Conservation (phyloP, 2,113 vertebrate species). For the Puntigrus tetrazona region DNA sequence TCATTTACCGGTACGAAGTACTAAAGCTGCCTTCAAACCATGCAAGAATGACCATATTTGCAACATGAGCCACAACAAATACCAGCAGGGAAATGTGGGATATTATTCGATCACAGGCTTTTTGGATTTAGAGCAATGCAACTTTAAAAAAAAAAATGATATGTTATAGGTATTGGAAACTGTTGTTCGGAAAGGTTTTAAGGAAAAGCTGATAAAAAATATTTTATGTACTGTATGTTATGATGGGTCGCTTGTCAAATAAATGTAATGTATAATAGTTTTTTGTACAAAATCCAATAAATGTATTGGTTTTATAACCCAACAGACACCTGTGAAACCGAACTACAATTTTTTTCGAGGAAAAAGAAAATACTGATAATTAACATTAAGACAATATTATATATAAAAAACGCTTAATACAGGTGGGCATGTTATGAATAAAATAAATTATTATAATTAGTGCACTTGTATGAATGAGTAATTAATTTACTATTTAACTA, state of each 20-base stretch:
- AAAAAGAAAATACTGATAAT: neutral
- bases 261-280: too few relatives aligned
- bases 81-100: neutral
- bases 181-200: too few relatives aligned
- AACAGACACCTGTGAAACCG: neutral
- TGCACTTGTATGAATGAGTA: neutral
- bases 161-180: too few relatives aligned
- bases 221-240: too few relatives aligned
- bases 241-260: too few relatives aligned
- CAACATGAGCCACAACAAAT: neutral
- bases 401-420: neutral
- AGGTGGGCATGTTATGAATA: neutral
- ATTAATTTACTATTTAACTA: neutral
- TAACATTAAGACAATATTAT: neutral
- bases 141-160: too few relatives aligned
- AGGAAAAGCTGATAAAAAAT: too few relatives aligned
- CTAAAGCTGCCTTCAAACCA: neutral
- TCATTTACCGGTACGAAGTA: neutral
- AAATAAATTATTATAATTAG: neutral
- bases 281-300: too few relatives aligned
- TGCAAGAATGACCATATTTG: neutral
- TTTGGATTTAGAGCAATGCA: neutral
- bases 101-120: neutral
- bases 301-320: neutral
- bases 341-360: neutral